Conservation (phyloP, 2,888 invertebrate genomes). For the Patella caerulea region DNA sequence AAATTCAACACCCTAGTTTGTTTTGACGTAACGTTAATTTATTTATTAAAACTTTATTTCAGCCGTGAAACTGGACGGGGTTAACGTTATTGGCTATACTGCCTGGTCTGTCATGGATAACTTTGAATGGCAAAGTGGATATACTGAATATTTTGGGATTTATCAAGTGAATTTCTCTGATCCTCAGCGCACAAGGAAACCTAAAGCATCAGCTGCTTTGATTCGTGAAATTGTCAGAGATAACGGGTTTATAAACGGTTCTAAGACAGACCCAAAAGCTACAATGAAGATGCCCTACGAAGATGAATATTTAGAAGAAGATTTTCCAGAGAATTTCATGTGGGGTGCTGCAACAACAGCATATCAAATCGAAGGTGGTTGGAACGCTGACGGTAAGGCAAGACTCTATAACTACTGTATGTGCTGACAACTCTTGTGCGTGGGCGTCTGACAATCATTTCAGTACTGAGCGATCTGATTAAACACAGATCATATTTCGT, state of each 20-base stretch:
- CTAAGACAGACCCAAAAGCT: constrained; percentile 30
- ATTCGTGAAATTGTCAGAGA: constrained; percentile 53
- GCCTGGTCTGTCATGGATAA: constrained; percentile 89
- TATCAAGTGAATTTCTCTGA: constrained; percentile 81
- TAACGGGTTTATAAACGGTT: constrained; percentile 46
- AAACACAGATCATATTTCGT: too few relatives aligned
- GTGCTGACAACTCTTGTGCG: too few relatives aligned
- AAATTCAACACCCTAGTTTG: too few relatives aligned
- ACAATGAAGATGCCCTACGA: constrained; percentile 5
- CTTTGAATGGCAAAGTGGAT: constrained; percentile 86
- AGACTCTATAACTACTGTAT: too few relatives aligned
- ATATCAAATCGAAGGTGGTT: constrained; percentile 78
- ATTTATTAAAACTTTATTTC: constrained; percentile 20
- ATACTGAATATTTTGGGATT: constrained; percentile 80
- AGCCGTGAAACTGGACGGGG: constrained; percentile 57
- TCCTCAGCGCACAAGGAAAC: constrained; percentile 78
- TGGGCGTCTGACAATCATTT: too few relatives aligned
- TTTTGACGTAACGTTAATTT: too few relatives aligned
- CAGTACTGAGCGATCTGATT: too few relatives aligned
- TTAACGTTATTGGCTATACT: constrained; percentile 77
- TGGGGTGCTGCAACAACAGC: constrained; percentile 73
- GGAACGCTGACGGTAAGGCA: constrained; percentile 75
- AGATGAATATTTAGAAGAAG: constrained; percentile 33
- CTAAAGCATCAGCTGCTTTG: constrained; percentile 76
- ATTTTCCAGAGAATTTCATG: constrained; percentile 51